A percentile compares a stretch with the other conserved stretches of the same genome.
phyloP scores from a whole-genome alignment of 1,140 invertebrate genomes.

The Sitodiplosis mosellana region DNA sequence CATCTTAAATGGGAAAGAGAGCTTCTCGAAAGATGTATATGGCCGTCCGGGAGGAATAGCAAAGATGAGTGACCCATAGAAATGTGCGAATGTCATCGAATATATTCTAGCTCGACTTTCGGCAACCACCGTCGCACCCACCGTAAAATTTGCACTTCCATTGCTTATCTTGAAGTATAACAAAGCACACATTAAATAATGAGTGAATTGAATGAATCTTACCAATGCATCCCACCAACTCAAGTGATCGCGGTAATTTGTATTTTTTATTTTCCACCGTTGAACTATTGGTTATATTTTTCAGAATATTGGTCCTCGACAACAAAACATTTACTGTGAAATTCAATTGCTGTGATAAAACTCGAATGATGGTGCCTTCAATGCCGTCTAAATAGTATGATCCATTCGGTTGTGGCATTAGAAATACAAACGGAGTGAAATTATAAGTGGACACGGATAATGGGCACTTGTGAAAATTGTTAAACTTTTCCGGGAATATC shows the following conservation, averaged over 20 bases:
- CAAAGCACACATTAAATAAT: neutral
- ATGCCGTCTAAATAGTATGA: neutral
- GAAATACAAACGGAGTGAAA: neutral
- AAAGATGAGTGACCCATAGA: neutral
- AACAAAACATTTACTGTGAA: neutral
- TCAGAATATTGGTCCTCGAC: neutral
- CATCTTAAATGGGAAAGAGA: neutral
- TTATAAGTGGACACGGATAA: neutral
- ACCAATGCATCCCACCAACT: neutral
- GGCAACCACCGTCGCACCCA: neutral
- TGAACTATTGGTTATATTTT: neutral
- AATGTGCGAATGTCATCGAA: neutral
- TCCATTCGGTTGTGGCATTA: neutral
- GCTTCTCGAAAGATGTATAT: neutral
- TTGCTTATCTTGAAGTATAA: neutral
- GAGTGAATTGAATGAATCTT: neutral
- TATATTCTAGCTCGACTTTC: neutral
- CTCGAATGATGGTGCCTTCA: neutral
- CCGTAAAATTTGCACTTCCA: neutral
- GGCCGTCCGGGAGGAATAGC: neutral
- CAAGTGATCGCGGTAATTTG: neutral
- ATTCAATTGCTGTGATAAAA: neutral
- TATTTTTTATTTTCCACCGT: neutral
- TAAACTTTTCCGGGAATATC: constrained; percentile 1
- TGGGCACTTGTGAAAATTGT: constrained; percentile 1